Evolutionary conservation across 1,140 invertebrate species (phyloP).

Genomic region (Platyura marginata): DNA sequence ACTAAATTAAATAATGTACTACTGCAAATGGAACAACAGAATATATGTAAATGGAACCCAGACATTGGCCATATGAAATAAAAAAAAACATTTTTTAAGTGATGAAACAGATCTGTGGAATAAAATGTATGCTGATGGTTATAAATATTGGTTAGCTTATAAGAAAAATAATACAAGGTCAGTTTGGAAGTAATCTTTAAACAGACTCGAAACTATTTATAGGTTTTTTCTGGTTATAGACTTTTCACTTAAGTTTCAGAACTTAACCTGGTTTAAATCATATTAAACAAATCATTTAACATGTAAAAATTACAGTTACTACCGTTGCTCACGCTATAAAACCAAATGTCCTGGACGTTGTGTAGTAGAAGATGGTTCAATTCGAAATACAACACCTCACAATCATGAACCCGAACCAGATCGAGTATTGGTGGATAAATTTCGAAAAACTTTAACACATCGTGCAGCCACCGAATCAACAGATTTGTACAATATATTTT

Average conservation of each 20-base stretch:
- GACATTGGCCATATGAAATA: no score
- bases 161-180: slow-evolving; percentile 4
- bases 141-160: slow-evolving; percentile 6
- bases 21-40: no score
- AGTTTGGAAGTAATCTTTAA: no score
- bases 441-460: slow-evolving; percentile 5
- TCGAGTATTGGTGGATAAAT: slow-evolving; percentile 3
- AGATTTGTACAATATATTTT: slow-evolving; percentile 4
- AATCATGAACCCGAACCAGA: slow-evolving; percentile 3
- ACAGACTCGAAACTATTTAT: no score
- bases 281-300: not conserved
- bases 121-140: slow-evolving; percentile 6
- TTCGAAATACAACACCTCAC: not conserved
- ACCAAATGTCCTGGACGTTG: slow-evolving; percentile 4
- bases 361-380: slow-evolving; percentile 1
- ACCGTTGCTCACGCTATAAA: slow-evolving; percentile 4
- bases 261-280: no score
- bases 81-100: no score
- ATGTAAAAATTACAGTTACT: slow-evolving; percentile 1
- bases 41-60: no score
- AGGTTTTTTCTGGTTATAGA: no score
- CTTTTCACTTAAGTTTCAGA: no score
- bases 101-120: no score
- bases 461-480: slow-evolving; percentile 2
- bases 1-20: no score